Base-by-base conservation (phyloP, 2,113 vertebrate species). In the Cepphus grylle region DNA sequence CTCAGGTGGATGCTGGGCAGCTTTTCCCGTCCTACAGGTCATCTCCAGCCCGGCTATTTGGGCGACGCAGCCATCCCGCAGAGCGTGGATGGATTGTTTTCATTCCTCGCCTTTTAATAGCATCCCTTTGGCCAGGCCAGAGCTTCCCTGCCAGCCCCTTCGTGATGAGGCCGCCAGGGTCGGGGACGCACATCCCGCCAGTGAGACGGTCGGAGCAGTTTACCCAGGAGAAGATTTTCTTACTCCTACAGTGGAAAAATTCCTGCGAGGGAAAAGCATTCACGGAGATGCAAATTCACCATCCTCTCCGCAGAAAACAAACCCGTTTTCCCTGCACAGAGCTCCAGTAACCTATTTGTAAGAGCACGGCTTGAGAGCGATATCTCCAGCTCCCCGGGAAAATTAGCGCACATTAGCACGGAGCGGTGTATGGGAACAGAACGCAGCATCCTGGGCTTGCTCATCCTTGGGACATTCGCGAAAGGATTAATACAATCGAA, bases 381-480 rank as follows among this genome's bases (percentile, higher is more conserved):
- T 74, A 63, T 40, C 83, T 92, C 76, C 73, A 80, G 66, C 86
- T 95, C 86, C 81, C 80, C 58, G 25, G 83, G 91, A 92, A 89
- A 91, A 90, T 70, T 15, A 73, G 56, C 0, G 6, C 47, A 26
- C 58, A 53, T 91, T 80, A 86, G 49, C 71, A 72, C 0, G 0
- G 82, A 56, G 76, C 69, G 47, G 73, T 2, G 7, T 9, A 20
- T 13, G 63, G 58, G 59, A 79, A 47, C 69, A 6, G 6, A 59
- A 67, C 85, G 88, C 80, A n/a, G 52, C 29, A 5, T 43, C 88
- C 62, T 26, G 49, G 88, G 36, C 65, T 72, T 38, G 70, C 73
- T 81, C 76, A 42, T 91, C 86, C 86, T 58, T 91, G 70, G 83
- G 94, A 91, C 32, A 8, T 50, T 65, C 0, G 0, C n/a, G 74